Base-by-base conservation (phyloP, 2,113 vertebrate species). In the Eulemur macaco region DNA sequence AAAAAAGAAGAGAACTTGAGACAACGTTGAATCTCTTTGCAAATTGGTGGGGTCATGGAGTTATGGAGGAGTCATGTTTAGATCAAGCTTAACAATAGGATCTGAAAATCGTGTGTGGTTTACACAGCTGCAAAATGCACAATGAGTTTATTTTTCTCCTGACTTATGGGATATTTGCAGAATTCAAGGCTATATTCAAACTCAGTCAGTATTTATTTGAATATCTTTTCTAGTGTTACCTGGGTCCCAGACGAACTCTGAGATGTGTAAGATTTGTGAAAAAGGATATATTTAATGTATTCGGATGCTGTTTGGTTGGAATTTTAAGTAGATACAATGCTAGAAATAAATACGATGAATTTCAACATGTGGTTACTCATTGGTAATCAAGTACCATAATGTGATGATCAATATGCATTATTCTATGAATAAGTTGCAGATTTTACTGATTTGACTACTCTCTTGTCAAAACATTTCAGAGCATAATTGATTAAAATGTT, bases 401-500 rank as follows among this genome's bases (percentile, higher is more conserved):
- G 13, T 12, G 45, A 66, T 64, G 25, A 89, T 90, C 13, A 85
- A 69, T 52, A 85, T 80, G 17, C 20, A 78, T 77, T 93, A 93
- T 94, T 91, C 18, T 73, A 29, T 78, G 86, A 93, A 56, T 66
- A 76, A 50, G 20, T 12, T 86, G 7, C n/a, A 86, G 29, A 86
- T 86, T 92, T 94, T 77, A 94, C 27, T 90, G 54, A 92, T 92
- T 96, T 92, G 52, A 66, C 47, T 84, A 80, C 37, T 56, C 3
- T 82, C 34, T 88, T 90, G 4, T 39, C n/a, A 87, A 85, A 52
- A 25, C 5, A 82, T 89, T 89, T 93, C 54, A 82, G 42, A 31
- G 20, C 10, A 91, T 88, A 92, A 89, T 50, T 92, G 60, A 84
- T 86, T 88, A 84, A 77, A 90, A 89, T 52, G 6, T 47, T 91